Evolutionary conservation across 2,797 vertebrate genomes (phyloP).

Genomic region (Mormyrus proboscirostris): DNA sequence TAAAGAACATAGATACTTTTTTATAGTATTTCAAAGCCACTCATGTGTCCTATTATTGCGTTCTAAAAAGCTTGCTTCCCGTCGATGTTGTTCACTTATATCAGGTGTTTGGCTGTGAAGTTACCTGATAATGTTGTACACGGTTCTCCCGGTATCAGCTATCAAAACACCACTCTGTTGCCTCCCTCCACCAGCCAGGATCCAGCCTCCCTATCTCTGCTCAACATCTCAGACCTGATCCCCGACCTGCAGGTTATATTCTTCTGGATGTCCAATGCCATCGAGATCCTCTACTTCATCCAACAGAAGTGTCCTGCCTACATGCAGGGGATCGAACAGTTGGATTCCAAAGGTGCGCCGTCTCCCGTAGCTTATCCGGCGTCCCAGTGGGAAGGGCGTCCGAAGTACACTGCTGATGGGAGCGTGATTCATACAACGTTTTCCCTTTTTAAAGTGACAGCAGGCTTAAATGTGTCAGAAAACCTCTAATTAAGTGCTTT

Average conservation of each 20-base stretch:
- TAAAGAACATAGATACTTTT: background rate
- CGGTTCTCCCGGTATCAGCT: background rate
- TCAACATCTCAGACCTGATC: constrained; percentile 76
- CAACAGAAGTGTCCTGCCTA: constrained; percentile 86
- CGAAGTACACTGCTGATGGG: background rate
- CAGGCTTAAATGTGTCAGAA: background rate
- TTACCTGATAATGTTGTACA: background rate
- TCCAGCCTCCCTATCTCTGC: constrained; percentile 67
- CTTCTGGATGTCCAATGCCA: constrained; percentile 95
- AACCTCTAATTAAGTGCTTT: constrained; percentile 17
- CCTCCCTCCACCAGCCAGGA: constrained; percentile 68
- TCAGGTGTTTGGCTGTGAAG: background rate
- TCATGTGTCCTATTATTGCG: background rate
- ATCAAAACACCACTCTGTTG: background rate
- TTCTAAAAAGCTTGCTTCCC: background rate
- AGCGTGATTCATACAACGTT: background rate
- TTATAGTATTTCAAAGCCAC: background rate
- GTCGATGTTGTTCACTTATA: background rate
- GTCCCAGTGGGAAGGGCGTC: background rate
- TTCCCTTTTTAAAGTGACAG: background rate
- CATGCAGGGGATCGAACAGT: constrained; percentile 80
- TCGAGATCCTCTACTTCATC: constrained; percentile 89
- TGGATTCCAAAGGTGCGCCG: constrained; percentile 71
- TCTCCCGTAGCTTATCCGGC: background rate
- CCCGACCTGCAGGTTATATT: constrained; percentile 86